A percentile compares a stretch with the other conserved stretches of the same genome.
Conservation (phyloP, 2,113 vertebrate genomes). For the Ceyx margarethae region DNA sequence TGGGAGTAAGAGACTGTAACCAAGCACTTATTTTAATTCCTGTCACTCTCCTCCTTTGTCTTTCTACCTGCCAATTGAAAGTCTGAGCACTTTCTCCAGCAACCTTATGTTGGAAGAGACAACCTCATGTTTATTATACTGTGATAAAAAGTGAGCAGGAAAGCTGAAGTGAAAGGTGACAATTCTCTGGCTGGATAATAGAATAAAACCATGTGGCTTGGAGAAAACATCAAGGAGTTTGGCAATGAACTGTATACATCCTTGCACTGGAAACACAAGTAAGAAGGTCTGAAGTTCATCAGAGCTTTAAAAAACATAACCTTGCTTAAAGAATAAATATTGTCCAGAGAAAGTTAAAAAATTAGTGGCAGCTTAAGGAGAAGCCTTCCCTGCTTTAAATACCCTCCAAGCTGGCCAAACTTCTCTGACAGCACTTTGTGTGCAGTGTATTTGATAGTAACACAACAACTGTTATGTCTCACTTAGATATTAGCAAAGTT, state of each 20-base stretch:
- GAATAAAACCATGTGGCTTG: background rate
- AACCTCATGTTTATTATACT: background rate
- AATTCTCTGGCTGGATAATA: conserved; percentile 3
- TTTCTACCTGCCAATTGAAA: conserved; percentile 31
- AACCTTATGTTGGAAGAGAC: conserved; percentile 1
- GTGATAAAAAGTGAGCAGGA: background rate
- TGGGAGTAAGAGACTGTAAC: conserved; percentile 6
- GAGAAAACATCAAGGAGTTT: conserved; percentile 4
- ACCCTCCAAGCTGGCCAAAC: background rate
- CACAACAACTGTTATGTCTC: background rate
- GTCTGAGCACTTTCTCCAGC: conserved; percentile 1
- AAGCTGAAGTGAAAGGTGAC: conserved; percentile 17
- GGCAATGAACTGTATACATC: background rate
- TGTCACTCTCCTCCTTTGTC: conserved; percentile 16
- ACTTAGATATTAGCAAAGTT: background rate
- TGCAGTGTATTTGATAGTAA: background rate
- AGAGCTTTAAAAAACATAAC: background rate
- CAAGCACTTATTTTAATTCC: conserved; percentile 25
- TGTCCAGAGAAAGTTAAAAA: background rate
- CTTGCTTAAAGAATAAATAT: background rate
- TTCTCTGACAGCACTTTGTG: background rate
- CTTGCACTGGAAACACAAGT: background rate
- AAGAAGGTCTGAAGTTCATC: background rate
- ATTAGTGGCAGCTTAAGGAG: background rate
- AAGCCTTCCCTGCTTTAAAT: background rate